Base-by-base conservation (phyloP, 2,888 invertebrate genomes). In the Hipparchia sbordonii region DNA sequence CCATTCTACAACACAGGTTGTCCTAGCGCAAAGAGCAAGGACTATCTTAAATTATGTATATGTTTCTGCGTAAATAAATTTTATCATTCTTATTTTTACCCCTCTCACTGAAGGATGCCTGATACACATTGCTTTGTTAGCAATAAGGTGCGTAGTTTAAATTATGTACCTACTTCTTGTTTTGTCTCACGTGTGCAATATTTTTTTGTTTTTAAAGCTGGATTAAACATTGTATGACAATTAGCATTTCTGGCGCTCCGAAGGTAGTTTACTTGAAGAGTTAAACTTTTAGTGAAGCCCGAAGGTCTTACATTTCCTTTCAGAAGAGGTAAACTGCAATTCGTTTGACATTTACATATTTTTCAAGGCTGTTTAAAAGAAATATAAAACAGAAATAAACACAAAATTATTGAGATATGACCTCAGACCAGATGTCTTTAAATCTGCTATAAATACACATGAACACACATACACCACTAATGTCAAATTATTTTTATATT, bases 321-420 rank as follows among this genome's bases (percentile, higher is more conserved):
- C 71, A 61, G 67, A 73, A 70, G 74, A 75, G 74, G 74, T 74
- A 72, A 76, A 74, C 74, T 73, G 65, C 72, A 76, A 72, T 67
- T 76, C 67, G 48, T 72, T 76, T 74, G 74, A 71, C 76, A 77
- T 77, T 77, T 77, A 71, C 60, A 54, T 71, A 39, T 39, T 39
- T 61, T 67, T 52, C 68, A 71, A 74, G 74, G 70, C 48, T 65
- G 23, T 23, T 23, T 23, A 68, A 63, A 62, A 74, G 69, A 59
- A 68, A 66, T 68, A 63, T 66, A 56, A 59, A 66, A 61, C 23
- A 23, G 23, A 67, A 46, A 57, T 67, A 67, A 57, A 23, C 65
- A 33, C 33, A 65, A 12, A 51, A 65, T 51, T 63, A 63, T 51
- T 12, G 48, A 23, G 51, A 33, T 65, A 52, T 12, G n/a, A 8